These are phyloP conservation scores for Danaus melanippus DNA, from an alignment of 1,140 invertebrate genomes.

Conservation along the genomic window DNA sequence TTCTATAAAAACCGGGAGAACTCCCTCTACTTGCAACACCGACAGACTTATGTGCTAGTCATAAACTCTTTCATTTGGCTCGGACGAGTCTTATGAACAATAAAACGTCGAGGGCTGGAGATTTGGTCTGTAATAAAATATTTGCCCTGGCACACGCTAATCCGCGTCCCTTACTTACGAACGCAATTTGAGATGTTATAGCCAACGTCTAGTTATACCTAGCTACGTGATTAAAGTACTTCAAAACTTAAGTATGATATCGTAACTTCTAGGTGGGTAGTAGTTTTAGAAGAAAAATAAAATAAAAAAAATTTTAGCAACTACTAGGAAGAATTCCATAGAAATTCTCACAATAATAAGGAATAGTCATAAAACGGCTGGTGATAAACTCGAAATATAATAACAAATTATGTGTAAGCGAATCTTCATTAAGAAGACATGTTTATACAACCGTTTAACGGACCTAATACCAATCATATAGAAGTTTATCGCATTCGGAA, in stretches of 20 bases:
- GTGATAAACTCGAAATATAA: no score
- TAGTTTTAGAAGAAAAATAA: no score
- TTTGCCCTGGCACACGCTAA: slow-evolving; percentile 68
- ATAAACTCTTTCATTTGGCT: slow-evolving; percentile 72
- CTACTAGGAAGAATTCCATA: no score
- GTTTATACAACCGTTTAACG: no score
- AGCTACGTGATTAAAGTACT: no score
- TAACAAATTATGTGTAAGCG: no score
- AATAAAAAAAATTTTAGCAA: no score
- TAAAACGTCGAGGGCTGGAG: slow-evolving; percentile 69
- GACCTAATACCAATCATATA: slow-evolving; percentile 6
- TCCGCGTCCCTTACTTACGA: slow-evolving; percentile 64
- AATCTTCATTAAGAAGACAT: no score
- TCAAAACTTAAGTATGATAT: no score
- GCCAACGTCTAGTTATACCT: slow-evolving; percentile 11
- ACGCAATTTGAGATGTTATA: slow-evolving; percentile 67
- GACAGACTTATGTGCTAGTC: slow-evolving; percentile 59
- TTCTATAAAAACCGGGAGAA: slow-evolving; percentile 26
- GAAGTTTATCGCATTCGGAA: slow-evolving; percentile 45
- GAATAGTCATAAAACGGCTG: no score
- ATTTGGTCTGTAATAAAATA: slow-evolving; percentile 72
- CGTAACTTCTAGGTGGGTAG: no score
- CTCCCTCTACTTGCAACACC: slow-evolving; percentile 43
- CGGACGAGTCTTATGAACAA: slow-evolving; percentile 71
- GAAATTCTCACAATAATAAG: no score